Conservation (phyloP, 30 jellyfish, hydroid and myxozoan species). For the Mastigias papua region DNA sequence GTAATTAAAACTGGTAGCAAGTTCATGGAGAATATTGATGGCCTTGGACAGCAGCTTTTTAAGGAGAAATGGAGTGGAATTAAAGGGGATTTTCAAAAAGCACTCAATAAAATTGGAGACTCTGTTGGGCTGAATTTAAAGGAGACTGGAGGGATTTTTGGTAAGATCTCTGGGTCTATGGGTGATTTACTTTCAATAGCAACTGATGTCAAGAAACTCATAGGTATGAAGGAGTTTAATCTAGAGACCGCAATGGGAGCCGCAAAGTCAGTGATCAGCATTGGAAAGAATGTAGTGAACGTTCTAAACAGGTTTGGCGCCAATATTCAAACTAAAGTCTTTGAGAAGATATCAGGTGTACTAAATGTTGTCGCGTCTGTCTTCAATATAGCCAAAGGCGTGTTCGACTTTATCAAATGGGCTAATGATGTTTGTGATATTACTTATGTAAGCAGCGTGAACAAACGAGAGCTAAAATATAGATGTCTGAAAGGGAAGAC, state of each 20-base stretch:
- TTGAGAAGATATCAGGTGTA: slow-evolving; percentile 19
- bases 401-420: slow-evolving; percentile 84
- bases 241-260: slow-evolving; percentile 73
- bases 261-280: slow-evolving; percentile 59
- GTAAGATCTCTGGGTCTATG: slow-evolving; percentile 66
- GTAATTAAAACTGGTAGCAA: slow-evolving; percentile 70
- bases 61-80: slow-evolving; percentile 84
- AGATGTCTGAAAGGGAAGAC: slow-evolving; percentile 73
- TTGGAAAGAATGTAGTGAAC: slow-evolving; percentile 54
- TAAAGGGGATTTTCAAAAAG: slow-evolving; percentile 68
- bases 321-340: slow-evolving; percentile 55
- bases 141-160: slow-evolving; percentile 77
- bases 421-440: slow-evolving; percentile 89
- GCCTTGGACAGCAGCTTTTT: slow-evolving; percentile 73
- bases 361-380: slow-evolving; percentile 60
- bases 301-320: slow-evolving; percentile 84
- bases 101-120: slow-evolving; percentile 64
- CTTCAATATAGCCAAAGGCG: slow-evolving; percentile 81
- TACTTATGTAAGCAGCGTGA: slow-evolving; percentile 66
- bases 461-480: slow-evolving; percentile 61
- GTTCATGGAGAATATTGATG: slow-evolving; percentile 81
- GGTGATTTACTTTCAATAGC: slow-evolving; percentile 61
- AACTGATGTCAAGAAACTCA: slow-evolving; percentile 64
- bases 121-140: slow-evolving; percentile 82
- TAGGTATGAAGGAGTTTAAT: slow-evolving; percentile 81